A percentile compares a stretch with the other conserved stretches of the same genome.
Evolutionary conservation across 2,888 invertebrate genomes (phyloP).

Genomic region (Lasioglossum malachurum): DNA sequence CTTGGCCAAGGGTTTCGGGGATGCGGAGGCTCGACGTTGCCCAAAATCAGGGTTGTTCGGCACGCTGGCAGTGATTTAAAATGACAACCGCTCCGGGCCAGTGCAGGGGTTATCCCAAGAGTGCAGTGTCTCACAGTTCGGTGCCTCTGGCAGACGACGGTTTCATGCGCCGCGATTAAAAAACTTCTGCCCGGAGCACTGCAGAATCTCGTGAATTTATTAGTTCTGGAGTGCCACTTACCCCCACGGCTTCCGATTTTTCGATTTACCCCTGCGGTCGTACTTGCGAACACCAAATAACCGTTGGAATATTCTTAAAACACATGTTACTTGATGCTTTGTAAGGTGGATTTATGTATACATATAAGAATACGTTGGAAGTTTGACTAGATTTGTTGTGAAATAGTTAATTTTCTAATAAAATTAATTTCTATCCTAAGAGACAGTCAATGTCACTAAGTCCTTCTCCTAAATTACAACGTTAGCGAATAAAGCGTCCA

Average conservation of each 20-base stretch:
- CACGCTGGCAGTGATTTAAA: conserved; percentile 82
- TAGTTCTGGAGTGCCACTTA: conserved; percentile 72
- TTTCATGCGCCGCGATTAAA: conserved; percentile 82
- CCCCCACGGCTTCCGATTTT: conserved; percentile 18
- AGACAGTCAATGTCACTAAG: not conserved
- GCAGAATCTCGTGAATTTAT: conserved; percentile 82
- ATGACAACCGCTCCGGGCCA: conserved; percentile 82
- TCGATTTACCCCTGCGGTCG: not conserved
- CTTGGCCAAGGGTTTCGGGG: conserved; percentile 44
- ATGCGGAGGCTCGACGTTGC: conserved; percentile 32
- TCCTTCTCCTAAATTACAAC: not conserved
- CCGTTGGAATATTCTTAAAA: not conserved
- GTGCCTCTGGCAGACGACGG: conserved; percentile 72
- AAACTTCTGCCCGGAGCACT: conserved; percentile 81
- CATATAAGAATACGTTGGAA: not conserved
- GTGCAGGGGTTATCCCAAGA: conserved; percentile 80
- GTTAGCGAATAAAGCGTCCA: conserved; percentile 17
- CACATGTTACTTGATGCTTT: not conserved
- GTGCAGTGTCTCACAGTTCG: conserved; percentile 82
- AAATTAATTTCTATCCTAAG: too few relatives aligned
- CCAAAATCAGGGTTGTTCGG: conserved; percentile 53
- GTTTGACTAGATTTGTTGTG: not conserved
- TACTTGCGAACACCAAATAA: not conserved
- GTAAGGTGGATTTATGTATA: not conserved
- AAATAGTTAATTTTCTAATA: too few relatives aligned